A percentile compares a stretch with the other conserved stretches of the same genome.
These are phyloP conservation scores for Pseudorhombus dupliciocellatus DNA, from an alignment of 2,113 vertebrate genomes.

Conservation along the genomic window DNA sequence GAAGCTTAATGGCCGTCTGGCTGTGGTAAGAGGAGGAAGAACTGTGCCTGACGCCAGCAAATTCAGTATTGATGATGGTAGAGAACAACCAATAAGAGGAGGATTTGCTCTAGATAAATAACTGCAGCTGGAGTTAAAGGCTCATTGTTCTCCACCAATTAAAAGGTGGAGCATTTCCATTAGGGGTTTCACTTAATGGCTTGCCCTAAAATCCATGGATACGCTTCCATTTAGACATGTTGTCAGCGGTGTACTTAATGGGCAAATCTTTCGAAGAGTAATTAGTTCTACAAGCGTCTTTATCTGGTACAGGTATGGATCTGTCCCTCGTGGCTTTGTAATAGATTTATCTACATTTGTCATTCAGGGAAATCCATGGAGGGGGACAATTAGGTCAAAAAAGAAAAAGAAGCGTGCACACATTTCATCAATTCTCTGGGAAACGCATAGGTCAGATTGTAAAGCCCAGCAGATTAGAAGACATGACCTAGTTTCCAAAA, in stretches of 20 bases:
- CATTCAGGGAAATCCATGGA: constrained; percentile 37
- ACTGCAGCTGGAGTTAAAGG: constrained; percentile 32
- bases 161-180: constrained; percentile 57
- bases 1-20: constrained; percentile 9
- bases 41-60: constrained; percentile 43
- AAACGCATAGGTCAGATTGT: constrained; percentile 36
- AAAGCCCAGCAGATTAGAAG: constrained; percentile 25
- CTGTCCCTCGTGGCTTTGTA: constrained; percentile 36
- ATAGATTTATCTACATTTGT: constrained; percentile 58
- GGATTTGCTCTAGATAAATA: constrained; percentile 14
- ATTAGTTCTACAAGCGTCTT: constrained; percentile 48
- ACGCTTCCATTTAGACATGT: constrained; percentile 49
- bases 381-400: background rate
- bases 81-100: constrained; percentile 43
- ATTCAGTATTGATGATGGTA: constrained; percentile 43
- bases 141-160: constrained; percentile 38
- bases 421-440: background rate
- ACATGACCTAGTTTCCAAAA: constrained; percentile 49
- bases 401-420: background rate
- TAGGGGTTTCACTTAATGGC: constrained; percentile 55
- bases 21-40: constrained; percentile 28
- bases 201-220: constrained; percentile 48
- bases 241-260: constrained; percentile 46
- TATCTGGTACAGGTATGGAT: constrained; percentile 52
- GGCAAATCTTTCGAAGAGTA: constrained; percentile 43